Percentiles rank a stretch among this genome's conserved stretches.
Evolutionary conservation across 2,888 invertebrate species (phyloP).

Genomic region (Loripinus fragilis): DNA sequence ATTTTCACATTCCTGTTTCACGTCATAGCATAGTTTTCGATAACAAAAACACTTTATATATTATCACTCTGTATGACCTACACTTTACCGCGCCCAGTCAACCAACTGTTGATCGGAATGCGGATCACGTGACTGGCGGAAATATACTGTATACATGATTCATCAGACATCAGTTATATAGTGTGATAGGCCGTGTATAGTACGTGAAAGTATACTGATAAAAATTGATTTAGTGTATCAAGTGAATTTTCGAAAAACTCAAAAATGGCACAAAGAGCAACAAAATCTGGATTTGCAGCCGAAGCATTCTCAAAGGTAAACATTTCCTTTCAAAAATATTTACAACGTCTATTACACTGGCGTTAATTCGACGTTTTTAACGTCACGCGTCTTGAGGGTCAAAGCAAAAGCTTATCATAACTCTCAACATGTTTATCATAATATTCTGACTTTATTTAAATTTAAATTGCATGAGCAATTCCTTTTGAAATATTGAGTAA

Average conservation of each 20-base stretch:
- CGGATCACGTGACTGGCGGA: conserved; percentile 35
- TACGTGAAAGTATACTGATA: not conserved
- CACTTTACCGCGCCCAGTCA: conserved; percentile 42
- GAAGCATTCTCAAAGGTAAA: conserved; percentile 66
- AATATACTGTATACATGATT: conserved; percentile 21
- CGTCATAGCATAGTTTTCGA: conserved; percentile 3
- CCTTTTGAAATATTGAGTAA: too few relatives aligned
- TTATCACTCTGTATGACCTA: not conserved
- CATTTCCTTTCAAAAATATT: too few relatives aligned
- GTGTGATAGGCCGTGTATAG: too few relatives aligned
- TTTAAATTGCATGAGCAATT: too few relatives aligned
- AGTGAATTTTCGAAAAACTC: not conserved
- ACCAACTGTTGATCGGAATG: conserved; percentile 46
- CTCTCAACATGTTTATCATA: too few relatives aligned
- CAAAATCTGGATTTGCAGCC: conserved; percentile 60
- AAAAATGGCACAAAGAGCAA: conserved; percentile 57
- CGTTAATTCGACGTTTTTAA: too few relatives aligned
- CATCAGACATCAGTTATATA: conserved; percentile 26
- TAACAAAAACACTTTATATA: not conserved
- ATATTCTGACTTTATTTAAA: too few relatives aligned
- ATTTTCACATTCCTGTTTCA: conserved; percentile 10
- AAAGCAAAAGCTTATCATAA: too few relatives aligned
- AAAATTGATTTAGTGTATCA: not conserved
- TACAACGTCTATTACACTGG: too few relatives aligned
- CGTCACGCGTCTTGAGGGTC: too few relatives aligned